These are phyloP conservation scores for Orthonevra nobilis DNA, from an alignment of 2,888 invertebrate species.

Conservation along the genomic window DNA sequence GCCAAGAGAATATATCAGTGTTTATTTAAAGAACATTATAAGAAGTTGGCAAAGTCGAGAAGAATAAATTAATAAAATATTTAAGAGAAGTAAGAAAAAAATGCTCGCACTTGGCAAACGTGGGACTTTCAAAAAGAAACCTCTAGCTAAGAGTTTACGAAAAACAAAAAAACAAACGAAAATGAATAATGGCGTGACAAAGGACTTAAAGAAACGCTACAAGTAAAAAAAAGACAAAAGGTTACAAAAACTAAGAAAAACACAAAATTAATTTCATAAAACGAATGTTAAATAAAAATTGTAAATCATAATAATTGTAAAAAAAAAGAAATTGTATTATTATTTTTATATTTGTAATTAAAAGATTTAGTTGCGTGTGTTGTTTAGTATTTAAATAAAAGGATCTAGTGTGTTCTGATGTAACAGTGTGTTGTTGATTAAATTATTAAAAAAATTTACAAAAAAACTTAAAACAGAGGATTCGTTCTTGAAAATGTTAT, in stretches of 20 bases:
- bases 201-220: conserved; percentile 29
- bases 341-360: conserved; percentile 16
- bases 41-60: conserved; percentile 16
- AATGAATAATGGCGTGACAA: conserved; percentile 9
- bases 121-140: conserved; percentile 1
- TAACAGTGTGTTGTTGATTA: background rate
- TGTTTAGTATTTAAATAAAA: conserved; percentile 8
- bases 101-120: conserved; percentile 41
- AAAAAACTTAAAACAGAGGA: no score
- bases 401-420: conserved; percentile 10
- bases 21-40: conserved; percentile 3
- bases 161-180: background rate
- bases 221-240: conserved; percentile 14
- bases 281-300: conserved; percentile 1
- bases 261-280: conserved; percentile 39
- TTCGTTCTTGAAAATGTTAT: conserved; percentile 32
- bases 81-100: conserved; percentile 23
- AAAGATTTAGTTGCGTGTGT: conserved; percentile 35
- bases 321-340: background rate
- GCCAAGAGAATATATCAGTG: conserved; percentile 29
- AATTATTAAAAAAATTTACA: conserved; percentile 13
- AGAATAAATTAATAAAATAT: conserved; percentile 11
- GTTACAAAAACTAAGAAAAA: conserved; percentile 10
- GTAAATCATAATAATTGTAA: no score
- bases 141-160: no score